Evolutionary conservation across 2,113 vertebrate genomes (phyloP), one percentile per base, ranked within the genome.

Genomic region (Brienomyrus longianalis): DNA sequence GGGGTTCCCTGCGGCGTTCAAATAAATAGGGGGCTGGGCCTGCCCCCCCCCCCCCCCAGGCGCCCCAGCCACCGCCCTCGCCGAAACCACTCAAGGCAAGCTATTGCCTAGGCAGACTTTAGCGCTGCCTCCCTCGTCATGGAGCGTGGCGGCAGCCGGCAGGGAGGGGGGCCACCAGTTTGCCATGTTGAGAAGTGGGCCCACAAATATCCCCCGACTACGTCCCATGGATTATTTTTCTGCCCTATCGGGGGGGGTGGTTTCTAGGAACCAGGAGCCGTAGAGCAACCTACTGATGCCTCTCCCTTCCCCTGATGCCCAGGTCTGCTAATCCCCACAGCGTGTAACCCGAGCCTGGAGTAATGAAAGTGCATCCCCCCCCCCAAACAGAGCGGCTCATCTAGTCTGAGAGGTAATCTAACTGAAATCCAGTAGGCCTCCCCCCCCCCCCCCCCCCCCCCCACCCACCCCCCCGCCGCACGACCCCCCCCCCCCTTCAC

Each of bases 1-100:
- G 92, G 93, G 94, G 90, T 91, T 93, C 93, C 54, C 91, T 47
- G 93, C 51, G 87, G 91, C 94, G 94, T 94, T 96, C 94, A 95
- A 96, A 96, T 95, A 96, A 96, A 96, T 93, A 93, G 92, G 66
- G 35, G 27, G 13, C n/a, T 70, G 27, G 11, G 62, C n/a, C 62
- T 70, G 62, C 59, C n/a, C 62, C 56, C 56, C n/a, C 62, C 56
- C 56, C 21, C 56, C 13, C 70, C 86, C 86, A 54, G 48, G 19
- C 66, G 8, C 59, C 59, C 23, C 62, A 66, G 62, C 23, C 3
- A 11, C 9, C 9, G 1, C 62, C 9, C 47, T 87, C 88, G 54
- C 54, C 54, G 19, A 15, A 84, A 27, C 83, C 59, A 90, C 91
- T 90, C 93, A 93, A 91, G 91, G 90, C 90, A 89, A 89, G 54